A percentile compares a stretch with the other conserved stretches of the same genome.
phyloP scores from a whole-genome alignment of 2,797 vertebrate species.

The Peromyscus eremicus region DNA sequence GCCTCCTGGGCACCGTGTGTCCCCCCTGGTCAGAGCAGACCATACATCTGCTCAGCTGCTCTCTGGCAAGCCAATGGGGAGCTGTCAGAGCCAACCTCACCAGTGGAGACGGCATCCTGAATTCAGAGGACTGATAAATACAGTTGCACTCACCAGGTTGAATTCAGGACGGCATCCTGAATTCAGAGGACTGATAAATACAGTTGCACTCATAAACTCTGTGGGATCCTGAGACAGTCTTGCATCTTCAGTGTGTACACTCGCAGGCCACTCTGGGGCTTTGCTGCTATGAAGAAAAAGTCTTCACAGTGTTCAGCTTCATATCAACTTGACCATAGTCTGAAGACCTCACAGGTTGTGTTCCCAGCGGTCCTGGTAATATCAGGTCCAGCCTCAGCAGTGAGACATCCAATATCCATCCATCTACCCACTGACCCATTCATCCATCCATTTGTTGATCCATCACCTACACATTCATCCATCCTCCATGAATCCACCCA shows the following conservation, averaged over 20 bases:
- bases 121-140: too few species aligned
- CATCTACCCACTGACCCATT: background rate
- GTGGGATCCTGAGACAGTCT: fast-evolving
- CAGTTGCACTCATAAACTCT: fast-evolving
- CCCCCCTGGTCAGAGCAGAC: background rate
- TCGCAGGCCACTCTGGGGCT: background rate
- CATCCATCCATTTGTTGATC: background rate
- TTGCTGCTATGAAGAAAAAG: background rate
- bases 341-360: background rate
- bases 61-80: background rate
- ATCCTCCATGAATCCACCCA: background rate
- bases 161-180: background rate
- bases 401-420: background rate
- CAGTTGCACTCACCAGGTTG: fast-evolving
- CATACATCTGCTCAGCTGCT: background rate
- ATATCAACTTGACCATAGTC: background rate
- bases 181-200: too few species aligned
- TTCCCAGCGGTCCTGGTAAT: background rate
- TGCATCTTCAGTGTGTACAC: fast-evolving
- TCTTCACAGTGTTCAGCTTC: background rate
- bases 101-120: background rate
- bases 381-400: background rate
- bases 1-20: background rate
- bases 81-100: too few species aligned
- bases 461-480: background rate